Conservation (phyloP, 2,113 vertebrate genomes). For the Chloebia gouldiae region DNA sequence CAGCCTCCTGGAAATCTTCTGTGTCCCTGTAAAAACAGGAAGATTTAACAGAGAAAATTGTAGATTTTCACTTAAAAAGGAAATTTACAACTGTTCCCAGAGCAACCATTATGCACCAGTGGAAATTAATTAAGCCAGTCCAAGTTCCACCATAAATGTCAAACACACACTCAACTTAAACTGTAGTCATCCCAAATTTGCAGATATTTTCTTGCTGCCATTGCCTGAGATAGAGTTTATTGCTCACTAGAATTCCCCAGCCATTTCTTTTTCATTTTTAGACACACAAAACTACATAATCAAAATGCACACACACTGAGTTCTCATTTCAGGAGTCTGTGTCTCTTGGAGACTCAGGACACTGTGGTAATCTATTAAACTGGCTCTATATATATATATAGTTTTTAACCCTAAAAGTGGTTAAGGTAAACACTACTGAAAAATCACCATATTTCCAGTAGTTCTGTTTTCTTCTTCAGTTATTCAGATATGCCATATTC, state of each 20-base stretch:
- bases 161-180: neutral
- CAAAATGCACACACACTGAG: neutral
- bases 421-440: neutral
- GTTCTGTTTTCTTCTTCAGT: neutral
- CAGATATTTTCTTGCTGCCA: neutral
- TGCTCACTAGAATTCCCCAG: neutral
- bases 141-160: neutral
- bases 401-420: neutral
- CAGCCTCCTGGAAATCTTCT: neutral
- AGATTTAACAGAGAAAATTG: neutral
- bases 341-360: neutral
- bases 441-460: neutral
- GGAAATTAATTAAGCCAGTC: neutral
- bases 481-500: neutral
- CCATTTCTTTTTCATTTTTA: conserved; percentile 3
- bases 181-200: neutral
- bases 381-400: neutral
- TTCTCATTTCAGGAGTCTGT: neutral
- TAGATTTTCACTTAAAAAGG: neutral
- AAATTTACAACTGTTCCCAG: neutral
- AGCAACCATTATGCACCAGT: neutral
- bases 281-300: neutral
- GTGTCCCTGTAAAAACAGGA: neutral
- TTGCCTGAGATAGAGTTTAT: neutral
- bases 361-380: neutral